Conservation (phyloP, 1,140 invertebrate species). For the Cydia amplana region DNA sequence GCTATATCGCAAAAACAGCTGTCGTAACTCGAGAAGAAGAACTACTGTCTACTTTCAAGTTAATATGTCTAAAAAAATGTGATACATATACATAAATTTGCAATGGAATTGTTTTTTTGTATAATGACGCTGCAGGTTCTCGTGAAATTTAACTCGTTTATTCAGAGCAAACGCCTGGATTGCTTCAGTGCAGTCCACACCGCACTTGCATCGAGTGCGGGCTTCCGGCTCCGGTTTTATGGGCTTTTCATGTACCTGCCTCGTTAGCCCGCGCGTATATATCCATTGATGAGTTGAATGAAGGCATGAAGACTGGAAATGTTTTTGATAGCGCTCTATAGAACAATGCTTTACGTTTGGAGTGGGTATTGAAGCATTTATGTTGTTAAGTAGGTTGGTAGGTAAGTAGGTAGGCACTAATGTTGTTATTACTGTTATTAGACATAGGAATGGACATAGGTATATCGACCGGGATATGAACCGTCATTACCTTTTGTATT, state of each 20-base stretch:
- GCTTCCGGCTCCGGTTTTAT: slow-evolving; percentile 16
- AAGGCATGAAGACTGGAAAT: neutral
- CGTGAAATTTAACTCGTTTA: no score
- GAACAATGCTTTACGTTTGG: slow-evolving; percentile 2
- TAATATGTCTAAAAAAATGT: neutral
- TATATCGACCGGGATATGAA: no score
- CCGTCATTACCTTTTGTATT: no score
- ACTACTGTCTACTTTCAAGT: neutral
- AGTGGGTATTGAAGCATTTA: neutral
- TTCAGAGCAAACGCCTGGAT: neutral
- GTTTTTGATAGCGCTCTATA: slow-evolving; percentile 17
- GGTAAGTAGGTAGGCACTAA: no score
- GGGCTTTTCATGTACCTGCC: slow-evolving; percentile 30
- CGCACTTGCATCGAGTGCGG: neutral
- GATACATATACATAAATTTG: no score
- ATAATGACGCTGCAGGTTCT: no score
- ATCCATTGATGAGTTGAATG: slow-evolving; percentile 26
- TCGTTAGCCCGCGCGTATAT: slow-evolving; percentile 19
- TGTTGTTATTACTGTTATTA: no score
- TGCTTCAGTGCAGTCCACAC: slow-evolving; percentile 3
- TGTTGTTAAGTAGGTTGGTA: no score
- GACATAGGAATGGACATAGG: no score
- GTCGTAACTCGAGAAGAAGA: no score
- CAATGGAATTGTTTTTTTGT: no score
- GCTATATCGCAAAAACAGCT: no score